phyloP scores from a whole-genome alignment of 1,140 invertebrate genomes.

The Drosophila littoralis region DNA sequence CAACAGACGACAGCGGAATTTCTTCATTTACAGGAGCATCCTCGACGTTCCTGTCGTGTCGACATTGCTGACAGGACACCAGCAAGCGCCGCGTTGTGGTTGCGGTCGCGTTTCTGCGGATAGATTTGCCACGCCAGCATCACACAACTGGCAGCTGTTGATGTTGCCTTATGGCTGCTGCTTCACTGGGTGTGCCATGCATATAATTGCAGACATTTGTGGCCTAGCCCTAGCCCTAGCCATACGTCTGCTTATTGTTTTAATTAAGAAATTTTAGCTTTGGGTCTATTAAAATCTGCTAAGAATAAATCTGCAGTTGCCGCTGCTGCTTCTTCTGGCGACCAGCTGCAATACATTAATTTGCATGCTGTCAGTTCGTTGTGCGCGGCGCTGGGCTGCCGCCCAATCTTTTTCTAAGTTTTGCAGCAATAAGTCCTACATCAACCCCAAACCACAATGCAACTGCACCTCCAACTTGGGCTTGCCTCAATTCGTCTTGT shows the following conservation, averaged over 20 bases:
- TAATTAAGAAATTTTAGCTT: constrained; percentile 78
- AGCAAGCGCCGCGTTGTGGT: constrained; percentile 68
- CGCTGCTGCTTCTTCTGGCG: constrained; percentile 4
- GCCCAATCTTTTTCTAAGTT: constrained; percentile 2
- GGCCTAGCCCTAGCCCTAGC: constrained; percentile 22
- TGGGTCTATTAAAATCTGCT: constrained; percentile 69
- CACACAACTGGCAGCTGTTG: constrained; percentile 64
- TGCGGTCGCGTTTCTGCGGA: constrained; percentile 59
- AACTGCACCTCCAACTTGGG: constrained; percentile 13
- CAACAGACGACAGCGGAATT: constrained; percentile 68
- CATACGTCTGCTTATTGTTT: constrained; percentile 67
- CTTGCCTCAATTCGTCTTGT: constrained; percentile 38
- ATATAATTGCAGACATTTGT: constrained; percentile 76
- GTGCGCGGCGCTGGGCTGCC: not conserved
- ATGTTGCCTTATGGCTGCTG: constrained; percentile 32
- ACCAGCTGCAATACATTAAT: constrained; percentile 40
- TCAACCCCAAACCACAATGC: not conserved
- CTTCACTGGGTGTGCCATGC: constrained; percentile 49
- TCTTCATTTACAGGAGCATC: constrained; percentile 70
- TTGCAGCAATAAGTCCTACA: not conserved
- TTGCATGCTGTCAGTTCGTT: constrained; percentile 39
- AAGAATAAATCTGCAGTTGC: constrained; percentile 40
- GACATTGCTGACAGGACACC: constrained; percentile 43
- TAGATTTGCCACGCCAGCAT: constrained; percentile 62
- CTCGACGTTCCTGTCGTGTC: constrained; percentile 62